Percentiles rank a stretch among this genome's conserved stretches.
Evolutionary conservation across 2,113 vertebrate species (phyloP).

Genomic region (Crotalus viridis): DNA sequence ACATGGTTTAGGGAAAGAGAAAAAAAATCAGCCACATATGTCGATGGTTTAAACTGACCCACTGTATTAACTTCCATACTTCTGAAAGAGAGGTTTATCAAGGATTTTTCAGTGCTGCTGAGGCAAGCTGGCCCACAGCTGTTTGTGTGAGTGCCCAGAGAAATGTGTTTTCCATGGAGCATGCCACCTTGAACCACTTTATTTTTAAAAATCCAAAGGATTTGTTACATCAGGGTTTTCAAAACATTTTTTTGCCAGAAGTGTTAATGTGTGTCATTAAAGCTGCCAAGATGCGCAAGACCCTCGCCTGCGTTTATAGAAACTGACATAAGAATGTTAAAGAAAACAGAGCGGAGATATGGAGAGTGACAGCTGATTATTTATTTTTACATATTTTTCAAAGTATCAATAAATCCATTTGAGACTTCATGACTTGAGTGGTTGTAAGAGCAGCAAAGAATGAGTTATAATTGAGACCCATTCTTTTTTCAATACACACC

Average conservation of each 20-base stretch:
- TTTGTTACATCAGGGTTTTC: slow-evolving; percentile 25
- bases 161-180: slow-evolving; percentile 39
- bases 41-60: slow-evolving; percentile 64
- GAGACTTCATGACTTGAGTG: slow-evolving; percentile 42
- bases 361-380: slow-evolving; percentile 50
- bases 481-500: slow-evolving; percentile 21
- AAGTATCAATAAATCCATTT: slow-evolving; percentile 48
- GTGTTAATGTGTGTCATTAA: slow-evolving; percentile 42
- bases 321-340: slow-evolving; percentile 51
- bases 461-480: slow-evolving; percentile 28
- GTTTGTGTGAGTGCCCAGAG: slow-evolving; percentile 1
- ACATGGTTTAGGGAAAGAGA: slow-evolving; percentile 23
- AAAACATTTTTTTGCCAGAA: slow-evolving; percentile 39
- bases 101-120: slow-evolving; percentile 12
- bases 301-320: slow-evolving; percentile 38
- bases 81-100: slow-evolving; percentile 47
- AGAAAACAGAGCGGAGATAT: slow-evolving; percentile 53
- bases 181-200: slow-evolving; percentile 40
- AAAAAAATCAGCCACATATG: slow-evolving; percentile 47
- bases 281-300: slow-evolving; percentile 30
- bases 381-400: slow-evolving; percentile 51
- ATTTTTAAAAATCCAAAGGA: slow-evolving; percentile 41
- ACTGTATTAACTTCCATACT: slow-evolving; percentile 57
- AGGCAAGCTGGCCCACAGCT: slow-evolving; percentile 39
- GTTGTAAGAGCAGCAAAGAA: background rate